Base-by-base conservation (phyloP, 2,888 invertebrate genomes). In the Tipula unca region DNA sequence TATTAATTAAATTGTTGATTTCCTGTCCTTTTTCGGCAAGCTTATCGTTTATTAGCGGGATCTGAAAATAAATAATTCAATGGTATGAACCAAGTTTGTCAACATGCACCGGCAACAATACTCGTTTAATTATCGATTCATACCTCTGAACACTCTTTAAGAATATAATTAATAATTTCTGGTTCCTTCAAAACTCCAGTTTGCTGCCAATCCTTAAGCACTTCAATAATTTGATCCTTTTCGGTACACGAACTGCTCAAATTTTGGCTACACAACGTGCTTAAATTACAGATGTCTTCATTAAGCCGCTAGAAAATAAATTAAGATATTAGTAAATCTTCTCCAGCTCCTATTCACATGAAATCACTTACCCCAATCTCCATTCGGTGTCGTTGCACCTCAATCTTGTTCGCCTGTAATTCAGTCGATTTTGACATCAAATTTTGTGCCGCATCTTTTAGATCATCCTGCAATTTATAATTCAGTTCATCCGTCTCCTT, bases 201-300 rank as follows among this genome's bases (percentile, higher is more conserved):
- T 85, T 90, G 89, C 86, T 91, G 90, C 91, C 91, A 92, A 85
- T 88, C 89, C 86, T 90, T 89, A 17, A 92, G 88, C 54, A 90
- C 89, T 86, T 88, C 89, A 8, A 89, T 87, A 84, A 90, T 89
- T 87, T 90, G 90, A 85, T 91, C 91, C 85, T 91, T 90, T 85
- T 87, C 91, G 90, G 36, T 90, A 88, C 48, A 54, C 10, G 85
- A 29, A 54, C 54, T 85, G 13, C 54, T 85, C 32, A 84, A 17
- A 84, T 39, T 84, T 88, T 91, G 90, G 86, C 92, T 91, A 88
- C 93, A 91, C 85, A 92, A 90, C 1, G 92, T 92, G 87, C 93
- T 93, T 88, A 93, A 89, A 88, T 92, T 92, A 88, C 93, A 93
- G 87, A 93, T 92, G 88, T 93, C 93, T 89, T 92, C 92, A 88